Evolutionary conservation across 2,888 invertebrate species (phyloP), one percentile per base, ranked within the genome.

Genomic region (Zeuzera pyrina): DNA sequence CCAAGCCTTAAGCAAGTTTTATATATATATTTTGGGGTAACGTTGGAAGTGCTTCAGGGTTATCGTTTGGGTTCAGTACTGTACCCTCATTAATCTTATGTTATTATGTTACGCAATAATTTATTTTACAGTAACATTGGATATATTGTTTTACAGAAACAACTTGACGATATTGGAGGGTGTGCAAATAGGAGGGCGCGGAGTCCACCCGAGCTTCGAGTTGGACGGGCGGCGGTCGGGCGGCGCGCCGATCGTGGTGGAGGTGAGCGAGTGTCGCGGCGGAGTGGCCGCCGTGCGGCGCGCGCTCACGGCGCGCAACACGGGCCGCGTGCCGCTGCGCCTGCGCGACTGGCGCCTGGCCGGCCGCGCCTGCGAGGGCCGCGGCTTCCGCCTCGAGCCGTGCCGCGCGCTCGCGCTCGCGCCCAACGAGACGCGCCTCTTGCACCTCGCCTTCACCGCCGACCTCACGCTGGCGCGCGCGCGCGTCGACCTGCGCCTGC

Each of bases 141-240:
- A n/a, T n/a, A n/a, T n/a, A n/a, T n/a, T n/a, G n/a, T n/a, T n/a
- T n/a, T 36, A 21, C 66, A 91, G 97, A 50, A 98, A 98, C 69
- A 98, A 98, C 70, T 79, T 98, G 56, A 98, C 98, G 0, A 89
- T 95, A 21, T 69, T 97, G 56, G 98, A 98, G 71, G 89, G 91
- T 2, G 85, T 97, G 14, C 88, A 91, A 57, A 71, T 98, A 39
- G 88, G 88, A 34, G 97, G 95, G 0, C 89, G 91, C 57, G 95
- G 97, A 10, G 95, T 93, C 1, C 78, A 88, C 45, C 95, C 97
- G 2, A 90, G 92, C 63, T 91, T 98, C 67, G 92, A 92, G 55
- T 91, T 97, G 52, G 95, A 91, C 12, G 95, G 94, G 55, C 88
- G 92, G n/a, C 89, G 89, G 34, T 92, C 95, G 0, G 94, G 93